Evolutionary conservation across 37 sponge, comb jelly and placozoan species (phyloP).

Genomic region (Beroe ovata): DNA sequence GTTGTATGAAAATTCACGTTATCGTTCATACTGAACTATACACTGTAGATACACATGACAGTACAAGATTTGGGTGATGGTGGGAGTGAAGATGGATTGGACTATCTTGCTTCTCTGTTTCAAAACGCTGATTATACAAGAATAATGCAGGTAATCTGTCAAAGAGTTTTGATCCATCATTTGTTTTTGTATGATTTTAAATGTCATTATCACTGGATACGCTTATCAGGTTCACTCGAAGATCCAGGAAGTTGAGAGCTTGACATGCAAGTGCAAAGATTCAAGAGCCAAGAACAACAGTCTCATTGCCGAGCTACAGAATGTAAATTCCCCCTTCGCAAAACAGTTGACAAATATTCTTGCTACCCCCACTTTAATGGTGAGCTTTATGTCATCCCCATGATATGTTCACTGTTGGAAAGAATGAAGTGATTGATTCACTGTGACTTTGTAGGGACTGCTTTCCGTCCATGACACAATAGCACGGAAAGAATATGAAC

Average conservation of each 20-base stretch:
- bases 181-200: too few species aligned
- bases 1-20: too few species aligned
- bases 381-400: not conserved
- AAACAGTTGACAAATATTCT: constrained; percentile 3
- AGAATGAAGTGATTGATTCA: too few species aligned
- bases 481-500: constrained; percentile 52
- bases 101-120: constrained; percentile 40
- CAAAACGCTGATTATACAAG: constrained; percentile 34
- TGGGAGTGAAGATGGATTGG: constrained; percentile 38
- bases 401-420: too few species aligned
- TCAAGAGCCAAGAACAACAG: constrained; percentile 1
- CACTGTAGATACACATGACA: constrained; percentile 26
- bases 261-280: not conserved
- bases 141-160: constrained; percentile 25
- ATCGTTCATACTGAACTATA: too few species aligned
- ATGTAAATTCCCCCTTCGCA: not conserved
- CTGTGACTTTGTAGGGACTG: constrained; percentile 52
- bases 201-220: too few species aligned
- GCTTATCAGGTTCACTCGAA: constrained; percentile 42
- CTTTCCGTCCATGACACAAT: constrained; percentile 25
- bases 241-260: constrained; percentile 38
- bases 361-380: not conserved
- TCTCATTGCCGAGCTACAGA: not conserved
- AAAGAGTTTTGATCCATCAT: not conserved
- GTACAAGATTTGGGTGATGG: constrained; percentile 2